Percentiles rank a stretch among this genome's conserved stretches.
phyloP scores from a whole-genome alignment of 2,113 vertebrate genomes.

The Nipponia nippon region DNA sequence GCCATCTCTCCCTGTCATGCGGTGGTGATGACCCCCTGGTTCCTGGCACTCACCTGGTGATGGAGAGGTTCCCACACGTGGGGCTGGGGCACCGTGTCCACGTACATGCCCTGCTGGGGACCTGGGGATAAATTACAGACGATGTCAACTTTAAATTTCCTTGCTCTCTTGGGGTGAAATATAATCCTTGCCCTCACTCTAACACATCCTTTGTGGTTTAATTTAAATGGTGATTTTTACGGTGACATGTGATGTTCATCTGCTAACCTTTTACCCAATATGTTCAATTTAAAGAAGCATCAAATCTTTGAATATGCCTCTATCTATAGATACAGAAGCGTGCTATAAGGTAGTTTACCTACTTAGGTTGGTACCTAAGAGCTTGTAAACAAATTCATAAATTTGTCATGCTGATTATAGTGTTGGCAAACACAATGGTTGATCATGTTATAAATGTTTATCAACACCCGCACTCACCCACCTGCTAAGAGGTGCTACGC shows the following conservation, averaged over 20 bases:
- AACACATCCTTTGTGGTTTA: conserved; percentile 40
- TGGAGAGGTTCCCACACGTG: accelerated
- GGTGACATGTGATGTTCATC: conserved; percentile 37
- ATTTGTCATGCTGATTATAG: conserved; percentile 96
- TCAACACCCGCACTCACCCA: conserved; percentile 97
- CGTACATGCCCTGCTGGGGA: accelerated
- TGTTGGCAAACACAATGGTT: conserved; percentile 97
- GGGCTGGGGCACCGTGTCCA: neutral
- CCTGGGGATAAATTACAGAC: neutral
- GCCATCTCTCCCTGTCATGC: accelerated
- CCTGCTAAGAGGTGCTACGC: conserved; percentile 99
- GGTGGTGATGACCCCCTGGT: neutral
- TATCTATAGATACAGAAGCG: neutral
- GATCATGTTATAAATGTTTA: conserved; percentile 98
- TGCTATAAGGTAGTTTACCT: conserved; percentile 71
- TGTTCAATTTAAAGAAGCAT: conserved; percentile 43
- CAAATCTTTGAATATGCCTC: neutral
- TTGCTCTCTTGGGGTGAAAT: conserved; percentile 30
- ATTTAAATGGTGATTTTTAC: conserved; percentile 63
- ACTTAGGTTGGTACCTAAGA: conserved; percentile 84
- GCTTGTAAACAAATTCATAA: conserved; percentile 92
- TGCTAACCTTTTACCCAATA: conserved; percentile 60
- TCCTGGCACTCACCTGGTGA: accelerated
- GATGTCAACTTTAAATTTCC: conserved; percentile 12
- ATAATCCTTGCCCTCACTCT: neutral